These are phyloP conservation scores for Aromia moschata DNA, from an alignment of 2,888 invertebrate species.

Conservation along the genomic window DNA sequence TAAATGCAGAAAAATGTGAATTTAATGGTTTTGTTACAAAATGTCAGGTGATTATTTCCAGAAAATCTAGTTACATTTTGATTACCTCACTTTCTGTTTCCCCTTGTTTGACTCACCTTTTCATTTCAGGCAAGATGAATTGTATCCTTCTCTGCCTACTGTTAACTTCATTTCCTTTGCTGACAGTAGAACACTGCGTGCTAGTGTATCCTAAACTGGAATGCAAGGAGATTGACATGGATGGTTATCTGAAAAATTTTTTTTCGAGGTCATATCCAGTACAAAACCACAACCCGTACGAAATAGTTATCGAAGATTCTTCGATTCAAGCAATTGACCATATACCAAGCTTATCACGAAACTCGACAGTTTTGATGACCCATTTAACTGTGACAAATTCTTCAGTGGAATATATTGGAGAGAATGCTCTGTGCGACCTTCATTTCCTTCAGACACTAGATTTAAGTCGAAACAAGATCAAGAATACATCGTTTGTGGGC, in stretches of 20 bases:
- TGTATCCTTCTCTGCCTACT: neutral
- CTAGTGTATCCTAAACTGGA: neutral
- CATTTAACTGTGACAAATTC: conserved; percentile 24
- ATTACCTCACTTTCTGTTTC: neutral
- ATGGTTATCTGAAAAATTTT: neutral
- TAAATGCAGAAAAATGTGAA: too few relatives aligned
- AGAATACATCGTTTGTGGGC: conserved; percentile 17
- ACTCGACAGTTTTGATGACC: neutral
- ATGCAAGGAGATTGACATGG: neutral
- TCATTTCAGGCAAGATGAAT: too few relatives aligned
- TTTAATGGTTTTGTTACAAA: too few relatives aligned
- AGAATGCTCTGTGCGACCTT: conserved; percentile 21
- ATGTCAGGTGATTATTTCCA: too few relatives aligned
- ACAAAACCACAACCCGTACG: neutral
- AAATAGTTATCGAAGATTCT: conserved; percentile 9
- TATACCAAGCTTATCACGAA: conserved; percentile 3
- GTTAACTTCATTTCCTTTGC: neutral
- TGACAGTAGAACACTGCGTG: neutral
- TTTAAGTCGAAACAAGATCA: conserved; percentile 18
- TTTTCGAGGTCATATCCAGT: neutral
- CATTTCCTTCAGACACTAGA: conserved; percentile 2
- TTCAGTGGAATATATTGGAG: conserved; percentile 14
- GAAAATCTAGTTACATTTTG: too few relatives aligned
- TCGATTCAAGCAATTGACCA: conserved; percentile 3
- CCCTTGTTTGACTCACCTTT: neutral